Evolutionary conservation across 2,797 vertebrate species (phyloP), one percentile per base, ranked within the genome.

Genomic region (Lerista edwardsae): DNA sequence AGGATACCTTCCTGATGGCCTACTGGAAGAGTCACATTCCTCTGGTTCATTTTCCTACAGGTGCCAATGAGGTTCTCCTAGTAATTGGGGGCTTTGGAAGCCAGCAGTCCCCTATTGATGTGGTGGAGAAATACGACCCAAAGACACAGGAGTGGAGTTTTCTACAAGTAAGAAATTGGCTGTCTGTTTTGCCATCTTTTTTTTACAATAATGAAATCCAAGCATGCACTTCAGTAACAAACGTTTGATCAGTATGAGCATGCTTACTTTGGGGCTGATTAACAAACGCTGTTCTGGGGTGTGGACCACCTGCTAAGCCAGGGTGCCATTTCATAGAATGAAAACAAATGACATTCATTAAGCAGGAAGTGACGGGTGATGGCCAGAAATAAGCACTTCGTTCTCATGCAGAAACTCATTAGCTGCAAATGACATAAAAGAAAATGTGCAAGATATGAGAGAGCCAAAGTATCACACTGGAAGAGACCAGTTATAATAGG

Each of bases 111-210:
- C 98, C 98, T 21, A 99, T 99, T 21, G 98, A 99, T 2, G 97
- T 99, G 34, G 98, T 99, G 61, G 98, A 99, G 93, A 99, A 99
- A 92, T 99, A 99, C 3, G 98, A 99, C 92, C 98, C 98, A 0
- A 99, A 99, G 95, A 98, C 98, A 51, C 98, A 99, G 91, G 98
- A 98, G 88, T 99, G 98, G 98, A 99, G 97, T 92, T 99, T 98
- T 92, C 95, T 99, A 81, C 98, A 98, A 34, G 98, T 99, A 93
- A 97, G 98, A 96, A 82, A 15, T 61, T 86, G 59, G 21, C 23
- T 47, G 10, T 76, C 29, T 84, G 10, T 41, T 69, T 87, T 71
- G 15, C 69, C 11, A 64, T 23, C 0, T 5, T 27, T 34, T 83
- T 76, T 64, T 84, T 69, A 57, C 67, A 27, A 21, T 44, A 0